Evolutionary conservation across 2,888 invertebrate genomes (phyloP).

Genomic region (Drosophila ochracea): DNA sequence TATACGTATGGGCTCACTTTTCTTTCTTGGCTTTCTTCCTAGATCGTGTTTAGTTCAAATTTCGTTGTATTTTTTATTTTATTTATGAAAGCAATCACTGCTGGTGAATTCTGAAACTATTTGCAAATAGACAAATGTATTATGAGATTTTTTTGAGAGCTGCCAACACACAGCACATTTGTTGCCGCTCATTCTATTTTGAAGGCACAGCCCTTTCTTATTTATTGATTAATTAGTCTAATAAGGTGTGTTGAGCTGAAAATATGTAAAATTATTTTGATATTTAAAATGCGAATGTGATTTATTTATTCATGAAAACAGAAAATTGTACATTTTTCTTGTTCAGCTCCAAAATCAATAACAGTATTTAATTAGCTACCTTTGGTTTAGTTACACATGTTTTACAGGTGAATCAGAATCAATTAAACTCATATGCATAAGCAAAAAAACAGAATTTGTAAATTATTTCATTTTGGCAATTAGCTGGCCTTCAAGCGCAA

Average conservation of each 20-base stretch:
- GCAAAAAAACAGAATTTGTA: not conserved
- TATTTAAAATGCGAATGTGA: not conserved
- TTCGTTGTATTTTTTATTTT: not conserved
- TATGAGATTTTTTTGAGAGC: not conserved
- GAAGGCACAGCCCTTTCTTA: not conserved
- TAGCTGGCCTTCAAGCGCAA: not conserved
- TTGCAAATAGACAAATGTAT: not conserved
- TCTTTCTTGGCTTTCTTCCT: too few species aligned
- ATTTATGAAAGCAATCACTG: not conserved
- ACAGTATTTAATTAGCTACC: not conserved
- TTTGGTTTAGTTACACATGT: not conserved
- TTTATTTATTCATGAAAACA: not conserved
- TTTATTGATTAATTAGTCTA: not conserved
- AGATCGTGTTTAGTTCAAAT: not conserved
- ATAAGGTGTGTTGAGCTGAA: not conserved
- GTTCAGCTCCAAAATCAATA: not conserved
- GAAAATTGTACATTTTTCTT: not conserved
- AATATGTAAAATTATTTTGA: not conserved
- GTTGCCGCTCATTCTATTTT: not conserved
- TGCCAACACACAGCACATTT: not conserved
- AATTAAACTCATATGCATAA: constrained; percentile 1
- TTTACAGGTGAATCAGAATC: not conserved
- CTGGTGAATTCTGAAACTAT: not conserved
- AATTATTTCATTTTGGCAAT: constrained; percentile 1
- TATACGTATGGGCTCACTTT: too few species aligned